A percentile compares a stretch with the other conserved stretches of the same genome.
Evolutionary conservation across 2,113 vertebrate species (phyloP).

Genomic region (Rhynchomys soricoides): DNA sequence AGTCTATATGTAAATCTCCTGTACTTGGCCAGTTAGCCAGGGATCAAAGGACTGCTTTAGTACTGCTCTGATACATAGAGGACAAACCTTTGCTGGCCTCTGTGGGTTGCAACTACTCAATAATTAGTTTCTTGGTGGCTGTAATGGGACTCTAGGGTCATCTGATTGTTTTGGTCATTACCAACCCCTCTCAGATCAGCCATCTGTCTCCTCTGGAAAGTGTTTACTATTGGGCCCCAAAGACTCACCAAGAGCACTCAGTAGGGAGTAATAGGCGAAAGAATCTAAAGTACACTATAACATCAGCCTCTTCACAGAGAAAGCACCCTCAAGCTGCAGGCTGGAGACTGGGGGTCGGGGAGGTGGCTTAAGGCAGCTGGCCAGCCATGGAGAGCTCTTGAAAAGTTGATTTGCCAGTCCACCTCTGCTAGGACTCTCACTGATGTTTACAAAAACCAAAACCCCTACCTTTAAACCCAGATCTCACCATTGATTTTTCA

Average conservation of each 20-base stretch:
- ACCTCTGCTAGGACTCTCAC: not conserved
- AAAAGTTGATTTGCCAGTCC: conserved; percentile 12
- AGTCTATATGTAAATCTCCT: conserved; percentile 18
- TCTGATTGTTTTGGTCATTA: conserved; percentile 26
- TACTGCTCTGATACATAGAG: not conserved
- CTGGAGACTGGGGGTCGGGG: not conserved
- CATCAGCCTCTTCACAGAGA: conserved; percentile 22
- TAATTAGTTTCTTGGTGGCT: conserved; percentile 29
- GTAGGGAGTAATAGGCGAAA: not conserved
- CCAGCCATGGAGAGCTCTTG: conserved; percentile 4
- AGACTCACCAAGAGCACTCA: not conserved
- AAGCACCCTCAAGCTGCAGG: not conserved
- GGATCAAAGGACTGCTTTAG: conserved; percentile 21
- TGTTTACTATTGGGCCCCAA: conserved; percentile 8
- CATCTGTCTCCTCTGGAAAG: conserved; percentile 56
- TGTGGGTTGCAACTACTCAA: not conserved
- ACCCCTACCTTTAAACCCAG: not conserved
- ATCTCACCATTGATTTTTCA: conserved; percentile 16
- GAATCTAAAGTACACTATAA: not conserved
- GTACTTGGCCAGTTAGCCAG: not conserved
- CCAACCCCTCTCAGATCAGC: not conserved
- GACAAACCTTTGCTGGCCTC: not conserved
- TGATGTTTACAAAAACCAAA: conserved; percentile 8
- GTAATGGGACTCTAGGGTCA: not conserved
- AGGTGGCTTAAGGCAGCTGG: not conserved